A percentile compares a stretch with the other conserved stretches of the same genome.
Conservation (phyloP, 2,888 invertebrate species). For the Drosophila heteroneura region DNA sequence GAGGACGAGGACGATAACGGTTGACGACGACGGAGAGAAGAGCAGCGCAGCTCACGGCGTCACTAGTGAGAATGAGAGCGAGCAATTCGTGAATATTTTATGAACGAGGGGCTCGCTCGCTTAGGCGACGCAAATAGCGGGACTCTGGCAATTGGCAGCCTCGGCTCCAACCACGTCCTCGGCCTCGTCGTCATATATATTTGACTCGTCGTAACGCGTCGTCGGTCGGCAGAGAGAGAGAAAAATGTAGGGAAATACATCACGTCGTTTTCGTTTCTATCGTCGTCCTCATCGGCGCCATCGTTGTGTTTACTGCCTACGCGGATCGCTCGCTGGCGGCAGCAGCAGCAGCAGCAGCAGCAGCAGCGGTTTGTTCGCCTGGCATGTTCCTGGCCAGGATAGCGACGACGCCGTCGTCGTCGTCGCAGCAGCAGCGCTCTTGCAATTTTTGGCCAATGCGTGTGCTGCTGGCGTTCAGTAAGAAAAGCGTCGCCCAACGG, state of each 20-base stretch:
- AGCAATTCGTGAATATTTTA: constrained; percentile 81
- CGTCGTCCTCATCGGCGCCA: constrained; percentile 39
- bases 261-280: constrained; percentile 50
- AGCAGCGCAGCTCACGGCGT: constrained; percentile 43
- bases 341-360: constrained; percentile 17
- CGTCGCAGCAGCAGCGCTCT: constrained; percentile 62
- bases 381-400: constrained; percentile 59
- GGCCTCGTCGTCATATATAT: constrained; percentile 12
- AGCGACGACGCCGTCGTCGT: constrained; percentile 60
- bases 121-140: constrained; percentile 58
- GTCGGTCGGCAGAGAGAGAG: constrained; percentile 34
- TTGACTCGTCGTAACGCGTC: constrained; percentile 26
- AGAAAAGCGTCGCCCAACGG: constrained; percentile 86
- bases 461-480: constrained; percentile 84
- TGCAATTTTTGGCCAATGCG: constrained; percentile 77
- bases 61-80: constrained; percentile 78
- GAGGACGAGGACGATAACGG: constrained; percentile 28
- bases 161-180: constrained; percentile 53
- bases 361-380: constrained; percentile 40
- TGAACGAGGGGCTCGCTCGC: constrained; percentile 72
- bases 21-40: constrained; percentile 42
- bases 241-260: constrained; percentile 77
- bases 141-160: constrained; percentile 55
- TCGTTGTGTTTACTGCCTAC: constrained; percentile 51
- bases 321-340: constrained; percentile 59